Evolutionary conservation across 2,797 vertebrate genomes (phyloP), one percentile per base, ranked within the genome.

Genomic region (Thaleichthys pacificus): DNA sequence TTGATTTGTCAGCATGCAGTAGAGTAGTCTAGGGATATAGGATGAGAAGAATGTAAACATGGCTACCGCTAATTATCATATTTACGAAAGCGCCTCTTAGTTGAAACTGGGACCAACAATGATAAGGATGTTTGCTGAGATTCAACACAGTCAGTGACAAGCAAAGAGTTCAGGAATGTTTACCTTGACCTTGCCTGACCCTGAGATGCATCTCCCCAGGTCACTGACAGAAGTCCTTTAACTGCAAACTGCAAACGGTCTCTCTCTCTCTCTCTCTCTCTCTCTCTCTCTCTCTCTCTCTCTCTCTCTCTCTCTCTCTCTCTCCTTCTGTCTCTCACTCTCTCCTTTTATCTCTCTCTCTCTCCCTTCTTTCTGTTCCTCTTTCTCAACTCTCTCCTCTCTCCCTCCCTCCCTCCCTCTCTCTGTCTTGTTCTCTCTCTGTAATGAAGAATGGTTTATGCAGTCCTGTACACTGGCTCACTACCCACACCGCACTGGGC

Each of bases 401-500:
- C 35, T 38, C 35, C 9, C 35, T 38, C 35, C 9, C 35, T 38
- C 32, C 1, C 32, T 35, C 5, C 7, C 21, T 21, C 7, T 60
- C 22, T 60, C 60, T 14, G 24, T 26, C 60, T 8, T 24, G 28
- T 30, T 51, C 15, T n/a, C 54, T 58, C 19, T 56, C 19, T 22
- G 26, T 68, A 68, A 68, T 68, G 7, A 35, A n/a, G 66, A 8
- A 35, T 30, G n/a, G 17, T 9, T 24, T 21, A 69, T 60, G 68
- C 32, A 60, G 57, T 6, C 5, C 58, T n/a, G 38, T 14, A 15
- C 3, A 28, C n/a, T 12, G 49, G 51, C 15, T 21, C 61, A 15
- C 51, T 58, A 14, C 26, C 26, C 61, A 64, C 22, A 61, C 38
- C 17, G 30, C 19, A 57, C 69, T 62, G 57, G 62, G 56, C 66